These are phyloP conservation scores for Hydrozoanthus gracilis DNA, from an alignment of 92 coral and sea anemone genomes.

Conservation along the genomic window DNA sequence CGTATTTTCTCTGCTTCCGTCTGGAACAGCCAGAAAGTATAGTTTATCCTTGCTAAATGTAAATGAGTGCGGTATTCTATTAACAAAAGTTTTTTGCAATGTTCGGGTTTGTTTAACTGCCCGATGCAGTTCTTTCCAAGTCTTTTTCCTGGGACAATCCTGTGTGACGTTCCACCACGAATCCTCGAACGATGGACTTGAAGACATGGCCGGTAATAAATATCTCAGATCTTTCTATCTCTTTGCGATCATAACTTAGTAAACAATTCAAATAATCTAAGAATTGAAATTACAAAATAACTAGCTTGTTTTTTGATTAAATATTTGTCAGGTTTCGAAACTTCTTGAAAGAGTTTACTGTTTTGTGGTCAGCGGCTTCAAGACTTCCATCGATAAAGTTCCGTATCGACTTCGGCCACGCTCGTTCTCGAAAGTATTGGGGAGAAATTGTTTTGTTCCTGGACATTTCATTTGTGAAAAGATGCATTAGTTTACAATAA, in stretches of 20 bases:
- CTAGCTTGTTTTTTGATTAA: not conserved
- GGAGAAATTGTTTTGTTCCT: not conserved
- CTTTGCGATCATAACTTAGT: conserved; percentile 1
- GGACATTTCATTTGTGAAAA: not conserved
- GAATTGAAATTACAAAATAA: not conserved
- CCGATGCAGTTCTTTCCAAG: conserved; percentile 87
- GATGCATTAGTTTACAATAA: not conserved
- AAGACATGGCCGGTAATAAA: conserved; percentile 15
- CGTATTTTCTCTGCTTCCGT: conserved; percentile 93
- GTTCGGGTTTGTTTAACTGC: conserved; percentile 90
- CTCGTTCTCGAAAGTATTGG: not conserved
- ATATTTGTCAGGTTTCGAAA: not conserved
- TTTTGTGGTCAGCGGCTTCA: conserved; percentile 32
- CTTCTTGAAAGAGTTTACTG: not conserved
- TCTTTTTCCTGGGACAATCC: conserved; percentile 47
- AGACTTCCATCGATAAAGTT: not conserved
- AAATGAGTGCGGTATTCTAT: conserved; percentile 93
- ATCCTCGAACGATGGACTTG: conserved; percentile 36
- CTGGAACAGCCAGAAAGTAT: conserved; percentile 92
- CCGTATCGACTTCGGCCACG: conserved; percentile 15
- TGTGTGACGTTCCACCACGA: conserved; percentile 45
- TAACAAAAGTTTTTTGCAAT: conserved; percentile 77
- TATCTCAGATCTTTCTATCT: not conserved
- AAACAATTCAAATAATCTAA: conserved; percentile 12
- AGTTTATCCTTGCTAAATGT: conserved; percentile 89